Percentiles rank a stretch among this genome's conserved stretches.
Evolutionary conservation across 2,888 invertebrate genomes (phyloP).

Genomic region (Lucinisca nassula): DNA sequence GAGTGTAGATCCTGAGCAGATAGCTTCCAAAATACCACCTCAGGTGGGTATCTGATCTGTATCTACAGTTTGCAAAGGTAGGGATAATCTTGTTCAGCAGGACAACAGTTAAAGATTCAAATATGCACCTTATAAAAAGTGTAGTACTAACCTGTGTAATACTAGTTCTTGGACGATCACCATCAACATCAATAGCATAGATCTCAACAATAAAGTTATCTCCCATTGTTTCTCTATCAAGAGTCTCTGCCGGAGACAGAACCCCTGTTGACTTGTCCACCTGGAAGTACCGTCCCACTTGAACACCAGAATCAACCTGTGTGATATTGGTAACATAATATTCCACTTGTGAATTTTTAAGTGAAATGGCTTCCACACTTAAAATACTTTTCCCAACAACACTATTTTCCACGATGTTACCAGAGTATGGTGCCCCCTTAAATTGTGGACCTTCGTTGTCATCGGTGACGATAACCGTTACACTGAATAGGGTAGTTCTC

Average conservation of each 20-base stretch:
- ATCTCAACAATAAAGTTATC: constrained; percentile 80
- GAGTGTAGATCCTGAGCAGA: too few species aligned
- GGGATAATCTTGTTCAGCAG: too few species aligned
- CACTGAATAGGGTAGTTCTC: constrained; percentile 57
- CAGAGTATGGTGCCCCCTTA: constrained; percentile 89
- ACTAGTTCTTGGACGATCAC: constrained; percentile 78
- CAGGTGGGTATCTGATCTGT: too few species aligned
- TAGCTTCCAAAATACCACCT: too few species aligned
- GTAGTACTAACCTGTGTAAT: constrained; percentile 82
- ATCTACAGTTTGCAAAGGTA: too few species aligned
- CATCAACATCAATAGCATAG: constrained; percentile 79
- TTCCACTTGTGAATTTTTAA: constrained; percentile 90
- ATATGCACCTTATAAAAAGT: too few species aligned
- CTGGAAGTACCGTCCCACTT: constrained; percentile 76
- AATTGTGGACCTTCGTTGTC: constrained; percentile 75
- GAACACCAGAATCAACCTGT: constrained; percentile 89
- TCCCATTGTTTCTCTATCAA: constrained; percentile 82
- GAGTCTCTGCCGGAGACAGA: constrained; percentile 71
- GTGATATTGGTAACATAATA: constrained; percentile 94
- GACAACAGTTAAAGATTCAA: too few species aligned
- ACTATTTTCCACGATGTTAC: constrained; percentile 96
- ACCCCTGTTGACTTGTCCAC: constrained; percentile 79
- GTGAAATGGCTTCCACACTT: constrained; percentile 90
- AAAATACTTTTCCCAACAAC: constrained; percentile 95
- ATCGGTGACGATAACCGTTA: constrained; percentile 71